phyloP scores from a whole-genome alignment of 2,797 vertebrate genomes.

The Pristis pectinata region DNA sequence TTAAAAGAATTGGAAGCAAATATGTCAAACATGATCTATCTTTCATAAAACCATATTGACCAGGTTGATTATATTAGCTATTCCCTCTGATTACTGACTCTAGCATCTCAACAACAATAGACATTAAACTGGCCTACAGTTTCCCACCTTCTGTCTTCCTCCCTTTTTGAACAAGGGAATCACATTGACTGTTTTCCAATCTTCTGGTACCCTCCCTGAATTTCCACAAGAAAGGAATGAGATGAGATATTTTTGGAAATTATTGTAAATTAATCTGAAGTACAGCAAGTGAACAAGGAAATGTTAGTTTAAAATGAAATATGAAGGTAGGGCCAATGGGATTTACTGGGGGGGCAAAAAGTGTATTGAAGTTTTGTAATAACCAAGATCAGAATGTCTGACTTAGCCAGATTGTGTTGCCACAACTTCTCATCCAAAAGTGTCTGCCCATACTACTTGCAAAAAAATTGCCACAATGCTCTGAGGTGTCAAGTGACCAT shows the following conservation, averaged over 20 bases:
- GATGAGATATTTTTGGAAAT: not conserved
- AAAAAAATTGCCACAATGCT: not conserved
- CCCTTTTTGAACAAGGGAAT: no score
- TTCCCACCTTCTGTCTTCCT: no score
- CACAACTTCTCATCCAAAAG: not conserved
- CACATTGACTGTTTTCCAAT: no score
- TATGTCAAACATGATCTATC: no score
- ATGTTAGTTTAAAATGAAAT: not conserved
- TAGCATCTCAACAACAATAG: no score
- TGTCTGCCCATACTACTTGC: not conserved
- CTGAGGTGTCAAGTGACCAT: not conserved
- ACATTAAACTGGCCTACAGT: no score
- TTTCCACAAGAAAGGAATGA: slow-evolving; percentile 4
- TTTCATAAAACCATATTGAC: no score
- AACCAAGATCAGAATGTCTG: not conserved
- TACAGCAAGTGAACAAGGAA: not conserved
- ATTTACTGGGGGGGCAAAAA: not conserved
- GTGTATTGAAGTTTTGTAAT: not conserved
- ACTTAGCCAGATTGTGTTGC: not conserved
- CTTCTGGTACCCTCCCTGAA: no score
- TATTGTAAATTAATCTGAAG: not conserved
- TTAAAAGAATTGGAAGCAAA: no score
- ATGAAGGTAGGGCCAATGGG: not conserved
- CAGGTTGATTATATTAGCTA: no score
- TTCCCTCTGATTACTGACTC: no score